These are phyloP conservation scores for Probaryconus sp. DNA, from an alignment of 1,140 invertebrate species.

Conservation along the genomic window DNA sequence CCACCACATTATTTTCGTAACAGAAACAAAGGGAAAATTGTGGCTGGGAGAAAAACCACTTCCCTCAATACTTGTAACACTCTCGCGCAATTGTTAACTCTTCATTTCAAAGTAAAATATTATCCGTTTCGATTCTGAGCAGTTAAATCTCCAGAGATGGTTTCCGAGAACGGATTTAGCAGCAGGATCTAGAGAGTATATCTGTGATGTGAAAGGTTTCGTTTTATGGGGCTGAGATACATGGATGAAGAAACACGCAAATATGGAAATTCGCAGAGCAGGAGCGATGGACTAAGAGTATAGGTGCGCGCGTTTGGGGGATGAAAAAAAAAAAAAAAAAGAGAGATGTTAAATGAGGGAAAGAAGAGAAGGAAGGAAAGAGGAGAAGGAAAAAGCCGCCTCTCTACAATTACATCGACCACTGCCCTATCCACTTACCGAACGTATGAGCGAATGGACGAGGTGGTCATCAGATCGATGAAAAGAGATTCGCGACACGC, in stretches of 20 bases:
- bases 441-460: constrained; percentile 62
- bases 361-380: constrained; percentile 9
- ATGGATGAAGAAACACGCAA: constrained; percentile 56
- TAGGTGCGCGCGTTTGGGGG: constrained; percentile 27
- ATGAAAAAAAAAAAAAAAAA: constrained; percentile 28
- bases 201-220: constrained; percentile 55
- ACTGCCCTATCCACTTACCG: constrained; percentile 69
- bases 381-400: constrained; percentile 31
- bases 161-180: constrained; percentile 47
- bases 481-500: constrained; percentile 73
- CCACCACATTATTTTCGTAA: too few relatives aligned
- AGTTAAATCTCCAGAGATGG: constrained; percentile 52
- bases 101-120: constrained; percentile 46
- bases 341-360: constrained; percentile 18
- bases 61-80: constrained; percentile 13
- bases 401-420: constrained; percentile 52
- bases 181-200: constrained; percentile 24
- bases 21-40: background rate
- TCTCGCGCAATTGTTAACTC: constrained; percentile 24
- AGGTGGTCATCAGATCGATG: constrained; percentile 74
- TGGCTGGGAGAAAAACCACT: constrained; percentile 20
- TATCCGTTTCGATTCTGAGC: constrained; percentile 45
- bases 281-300: constrained; percentile 37
- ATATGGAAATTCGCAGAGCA: constrained; percentile 49
- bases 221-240: constrained; percentile 55